Evolutionary conservation across 2,113 vertebrate species (phyloP), one percentile per base, ranked within the genome.

Genomic region (Callocephalon fimbriatum): DNA sequence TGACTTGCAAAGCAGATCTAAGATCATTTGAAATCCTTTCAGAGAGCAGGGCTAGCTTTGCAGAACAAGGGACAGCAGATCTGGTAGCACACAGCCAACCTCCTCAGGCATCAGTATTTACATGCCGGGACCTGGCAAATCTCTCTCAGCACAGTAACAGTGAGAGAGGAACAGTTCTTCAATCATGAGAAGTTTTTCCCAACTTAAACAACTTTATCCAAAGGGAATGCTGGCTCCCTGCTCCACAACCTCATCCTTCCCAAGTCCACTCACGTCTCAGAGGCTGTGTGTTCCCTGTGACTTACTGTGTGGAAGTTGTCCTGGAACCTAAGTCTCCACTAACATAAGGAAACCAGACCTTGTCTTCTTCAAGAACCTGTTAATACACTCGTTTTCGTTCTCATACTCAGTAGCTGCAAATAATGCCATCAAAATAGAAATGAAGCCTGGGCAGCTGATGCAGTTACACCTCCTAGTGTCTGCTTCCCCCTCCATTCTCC

Each of bases 1-100:
- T 0, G 2, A 50, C 68, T 82, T 66, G 37, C 90, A 93, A 86
- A 95, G 78, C 32, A 88, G 74, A 91, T 45, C 86, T 93, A 51
- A 93, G 80, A 76, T 62, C 18, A 75, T 37, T 9, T 73, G 71
- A 90, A 95, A 93, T 70, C 92, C 80, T 88, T 88, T 51, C 93
- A 65, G 90, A 72, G 25, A 89, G 42, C 65, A 71, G 58, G 16
- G 45, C 32, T 75, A 10, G 73, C 73, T 95, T 61, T 71, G 54
- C 72, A 75, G 54, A 85, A 67, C 3, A 7, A 73, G 40, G 37
- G 45, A 91, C 17, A 86, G 63, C 25, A 62, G 47, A 59, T 65
- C 61, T 72, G 61, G 78, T 16, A 88, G 65, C 71, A 71, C 65
- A 51, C 16, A 78, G 79, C 50, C 85, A 79, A 54, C 31, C 40